Percentiles rank a stretch among this genome's conserved stretches.
Evolutionary conservation across 1,140 invertebrate species (phyloP).

Genomic region (Drosophila rufa): DNA sequence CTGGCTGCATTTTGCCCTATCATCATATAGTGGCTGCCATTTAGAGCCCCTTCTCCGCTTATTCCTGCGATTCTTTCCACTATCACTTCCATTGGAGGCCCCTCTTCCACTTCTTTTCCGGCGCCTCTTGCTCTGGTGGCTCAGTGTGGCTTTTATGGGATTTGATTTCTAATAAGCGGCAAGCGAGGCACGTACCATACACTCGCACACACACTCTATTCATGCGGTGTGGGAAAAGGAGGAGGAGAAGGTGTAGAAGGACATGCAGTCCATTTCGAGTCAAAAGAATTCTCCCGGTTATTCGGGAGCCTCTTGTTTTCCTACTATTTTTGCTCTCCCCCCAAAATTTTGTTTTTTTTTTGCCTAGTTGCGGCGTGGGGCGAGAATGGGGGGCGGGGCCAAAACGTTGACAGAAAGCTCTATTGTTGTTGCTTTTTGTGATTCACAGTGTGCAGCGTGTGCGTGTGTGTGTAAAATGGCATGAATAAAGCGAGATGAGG

Average conservation of each 20-base stretch:
- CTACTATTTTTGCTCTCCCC: constrained; percentile 9
- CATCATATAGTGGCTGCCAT: constrained; percentile 1
- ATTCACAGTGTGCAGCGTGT: constrained; percentile 14
- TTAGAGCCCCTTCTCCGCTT: background rate
- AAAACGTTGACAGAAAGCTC: constrained; percentile 61
- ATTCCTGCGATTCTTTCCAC: background rate
- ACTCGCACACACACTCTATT: background rate
- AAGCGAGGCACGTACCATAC: constrained; percentile 74
- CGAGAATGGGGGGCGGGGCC: constrained; percentile 8
- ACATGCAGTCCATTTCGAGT: constrained; percentile 46
- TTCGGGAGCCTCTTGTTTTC: constrained; percentile 48
- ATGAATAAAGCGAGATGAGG: constrained; percentile 49
- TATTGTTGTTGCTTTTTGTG: constrained; percentile 33
- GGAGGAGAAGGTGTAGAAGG: constrained; percentile 1
- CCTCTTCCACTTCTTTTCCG: constrained; percentile 19
- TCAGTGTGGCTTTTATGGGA: constrained; percentile 82
- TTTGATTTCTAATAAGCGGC: constrained; percentile 82
- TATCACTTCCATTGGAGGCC: background rate
- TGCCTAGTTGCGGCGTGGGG: background rate
- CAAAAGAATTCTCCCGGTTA: constrained; percentile 39
- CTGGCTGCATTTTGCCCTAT: background rate
- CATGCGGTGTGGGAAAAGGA: background rate
- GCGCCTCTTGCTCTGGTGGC: constrained; percentile 53
- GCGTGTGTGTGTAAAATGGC: constrained; percentile 55
- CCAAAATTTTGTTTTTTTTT: constrained; percentile 16